Evolutionary conservation across 2,797 vertebrate species (phyloP).

Genomic region (Peromyscus attwateri): DNA sequence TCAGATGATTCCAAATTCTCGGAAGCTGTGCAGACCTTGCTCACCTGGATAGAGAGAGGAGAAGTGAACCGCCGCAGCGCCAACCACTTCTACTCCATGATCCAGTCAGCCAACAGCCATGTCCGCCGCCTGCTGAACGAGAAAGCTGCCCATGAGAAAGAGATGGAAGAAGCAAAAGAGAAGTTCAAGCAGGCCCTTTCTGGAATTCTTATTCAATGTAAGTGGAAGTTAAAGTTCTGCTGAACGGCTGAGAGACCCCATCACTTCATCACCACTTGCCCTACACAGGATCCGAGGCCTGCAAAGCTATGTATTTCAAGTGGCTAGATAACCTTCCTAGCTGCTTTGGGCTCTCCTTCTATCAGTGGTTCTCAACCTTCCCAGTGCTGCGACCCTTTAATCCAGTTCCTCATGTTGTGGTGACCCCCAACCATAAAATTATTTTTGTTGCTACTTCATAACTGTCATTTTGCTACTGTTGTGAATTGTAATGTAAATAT

Average conservation of each 20-base stretch:
- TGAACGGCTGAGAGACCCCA: neutral
- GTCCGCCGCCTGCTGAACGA: conserved; percentile 94
- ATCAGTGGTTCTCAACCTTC: neutral
- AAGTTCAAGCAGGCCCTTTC: conserved; percentile 96
- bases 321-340: neutral
- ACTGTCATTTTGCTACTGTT: neutral
- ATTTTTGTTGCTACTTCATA: neutral
- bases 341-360: neutral
- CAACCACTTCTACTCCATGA: conserved; percentile 99
- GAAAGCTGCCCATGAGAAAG: conserved; percentile 95
- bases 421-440: neutral
- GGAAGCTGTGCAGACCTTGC: conserved; percentile 94
- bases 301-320: neutral
- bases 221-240: conserved; percentile 86
- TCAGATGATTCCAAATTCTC: conserved; percentile 94
- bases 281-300: neutral
- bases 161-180: conserved; percentile 98
- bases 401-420: neutral
- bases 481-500: neutral
- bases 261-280: conserved; percentile 8
- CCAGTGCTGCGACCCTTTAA: neutral
- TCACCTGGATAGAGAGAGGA: conserved; percentile 97
- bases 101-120: conserved; percentile 97
- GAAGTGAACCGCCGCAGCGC: conserved; percentile 97
- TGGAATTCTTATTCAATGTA: conserved; percentile 96